These are phyloP conservation scores for Picus viridis DNA, from an alignment of 2,797 vertebrate genomes.

Conservation along the genomic window DNA sequence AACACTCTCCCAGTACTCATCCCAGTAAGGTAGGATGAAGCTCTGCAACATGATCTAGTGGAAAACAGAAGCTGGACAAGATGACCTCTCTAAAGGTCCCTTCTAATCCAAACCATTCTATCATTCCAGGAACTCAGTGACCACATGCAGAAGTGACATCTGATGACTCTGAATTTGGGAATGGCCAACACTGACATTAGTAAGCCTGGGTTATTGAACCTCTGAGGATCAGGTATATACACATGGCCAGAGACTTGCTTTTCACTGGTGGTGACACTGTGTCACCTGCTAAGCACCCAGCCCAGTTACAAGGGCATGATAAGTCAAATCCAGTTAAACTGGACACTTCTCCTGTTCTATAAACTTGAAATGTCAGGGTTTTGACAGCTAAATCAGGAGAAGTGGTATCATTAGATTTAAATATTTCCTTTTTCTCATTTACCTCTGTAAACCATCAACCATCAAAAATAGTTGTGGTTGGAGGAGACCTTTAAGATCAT, in stretches of 20 bases:
- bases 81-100: no score
- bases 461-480: no score
- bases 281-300: fast-evolving
- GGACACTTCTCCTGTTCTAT: no score
- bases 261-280: no score
- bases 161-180: neutral
- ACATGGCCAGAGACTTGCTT: neutral
- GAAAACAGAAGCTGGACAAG: no score
- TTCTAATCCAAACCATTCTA: no score
- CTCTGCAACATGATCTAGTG: no score
- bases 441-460: neutral
- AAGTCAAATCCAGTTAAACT: neutral
- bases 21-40: no score
- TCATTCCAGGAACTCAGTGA: neutral
- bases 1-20: no score
- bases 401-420: neutral
- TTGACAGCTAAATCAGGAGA: neutral
- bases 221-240: neutral
- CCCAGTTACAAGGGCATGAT: fast-evolving
- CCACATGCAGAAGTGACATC: neutral
- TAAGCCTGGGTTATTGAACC: neutral
- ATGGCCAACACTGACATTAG: neutral
- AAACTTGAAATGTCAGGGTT: neutral
- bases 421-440: neutral
- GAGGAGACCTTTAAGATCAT: no score